Evolutionary conservation across 2,797 vertebrate genomes (phyloP).

Genomic region (Arctocebus calabarensis): DNA sequence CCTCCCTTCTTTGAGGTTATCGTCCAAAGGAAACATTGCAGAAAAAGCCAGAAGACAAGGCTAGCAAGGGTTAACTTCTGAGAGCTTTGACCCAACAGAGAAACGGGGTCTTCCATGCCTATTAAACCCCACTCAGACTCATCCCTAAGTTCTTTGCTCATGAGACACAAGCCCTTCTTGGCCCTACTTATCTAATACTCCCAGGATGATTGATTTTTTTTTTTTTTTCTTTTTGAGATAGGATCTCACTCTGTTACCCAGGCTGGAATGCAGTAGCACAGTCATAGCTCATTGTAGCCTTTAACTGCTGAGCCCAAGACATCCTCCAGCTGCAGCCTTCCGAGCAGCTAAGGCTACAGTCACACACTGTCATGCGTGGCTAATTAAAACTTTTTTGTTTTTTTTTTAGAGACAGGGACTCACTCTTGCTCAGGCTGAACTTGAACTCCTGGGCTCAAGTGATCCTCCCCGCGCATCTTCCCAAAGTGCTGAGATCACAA

Average conservation of each 20-base stretch:
- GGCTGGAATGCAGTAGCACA: not conserved
- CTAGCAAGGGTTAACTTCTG: not conserved
- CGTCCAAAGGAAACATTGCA: not conserved
- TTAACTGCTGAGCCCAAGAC: not conserved
- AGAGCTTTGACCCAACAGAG: not conserved
- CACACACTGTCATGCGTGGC: not conserved
- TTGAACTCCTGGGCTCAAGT: not conserved
- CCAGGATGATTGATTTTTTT: not conserved
- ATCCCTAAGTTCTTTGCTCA: not conserved
- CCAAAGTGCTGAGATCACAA: not conserved
- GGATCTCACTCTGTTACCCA: not conserved
- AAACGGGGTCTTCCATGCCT: not conserved
- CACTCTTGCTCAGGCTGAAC: not conserved
- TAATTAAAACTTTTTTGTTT: not conserved
- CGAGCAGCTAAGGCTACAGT: not conserved
- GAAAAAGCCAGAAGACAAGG: not conserved
- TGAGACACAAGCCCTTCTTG: not conserved
- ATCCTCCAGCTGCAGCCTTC: not conserved
- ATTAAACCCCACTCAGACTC: accelerated
- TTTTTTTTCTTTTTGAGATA: not conserved
- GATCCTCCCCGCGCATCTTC: accelerated
- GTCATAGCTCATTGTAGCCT: not conserved
- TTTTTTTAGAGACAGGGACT: not conserved
- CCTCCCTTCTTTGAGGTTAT: not conserved
- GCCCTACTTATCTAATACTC: accelerated